Evolutionary conservation across 2,888 invertebrate species (phyloP).

Genomic region (Eupithecia exiguata): DNA sequence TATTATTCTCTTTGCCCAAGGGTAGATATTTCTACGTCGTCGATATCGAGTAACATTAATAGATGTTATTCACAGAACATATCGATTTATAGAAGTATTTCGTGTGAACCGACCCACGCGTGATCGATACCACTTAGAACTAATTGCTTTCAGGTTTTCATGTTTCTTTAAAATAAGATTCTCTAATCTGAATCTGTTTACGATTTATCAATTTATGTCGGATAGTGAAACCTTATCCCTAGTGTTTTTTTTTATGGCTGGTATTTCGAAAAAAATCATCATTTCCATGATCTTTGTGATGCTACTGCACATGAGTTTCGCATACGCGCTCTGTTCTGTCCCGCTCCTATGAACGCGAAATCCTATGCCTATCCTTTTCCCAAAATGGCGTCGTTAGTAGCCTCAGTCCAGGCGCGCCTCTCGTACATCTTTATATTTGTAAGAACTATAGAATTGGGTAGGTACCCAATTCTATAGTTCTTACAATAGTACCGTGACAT

Average conservation of each 20-base stretch:
- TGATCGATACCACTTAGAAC: conserved; percentile 13
- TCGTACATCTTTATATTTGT: not conserved
- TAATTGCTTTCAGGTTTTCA: conserved; percentile 16
- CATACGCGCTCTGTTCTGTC: too few relatives aligned
- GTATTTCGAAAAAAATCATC: too few relatives aligned
- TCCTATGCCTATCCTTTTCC: too few relatives aligned
- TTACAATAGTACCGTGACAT: too few relatives aligned
- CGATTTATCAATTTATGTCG: not conserved
- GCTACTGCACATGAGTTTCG: too few relatives aligned
- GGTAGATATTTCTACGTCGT: not conserved
- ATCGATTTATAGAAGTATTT: not conserved
- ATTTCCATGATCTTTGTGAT: too few relatives aligned
- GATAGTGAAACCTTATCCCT: not conserved
- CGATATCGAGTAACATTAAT: conserved; percentile 2
- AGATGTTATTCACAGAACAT: not conserved
- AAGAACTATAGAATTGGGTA: not conserved
- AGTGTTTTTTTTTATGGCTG: not conserved
- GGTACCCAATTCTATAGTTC: too few relatives aligned
- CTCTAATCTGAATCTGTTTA: not conserved
- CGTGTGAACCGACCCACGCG: conserved; percentile 25
- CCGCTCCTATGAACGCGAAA: too few relatives aligned
- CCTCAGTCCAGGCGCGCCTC: not conserved
- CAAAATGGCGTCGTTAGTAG: too few relatives aligned
- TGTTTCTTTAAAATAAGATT: not conserved
- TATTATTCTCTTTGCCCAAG: not conserved